Base-by-base conservation (phyloP, 2,888 invertebrate species). In the Rutpela maculata region DNA sequence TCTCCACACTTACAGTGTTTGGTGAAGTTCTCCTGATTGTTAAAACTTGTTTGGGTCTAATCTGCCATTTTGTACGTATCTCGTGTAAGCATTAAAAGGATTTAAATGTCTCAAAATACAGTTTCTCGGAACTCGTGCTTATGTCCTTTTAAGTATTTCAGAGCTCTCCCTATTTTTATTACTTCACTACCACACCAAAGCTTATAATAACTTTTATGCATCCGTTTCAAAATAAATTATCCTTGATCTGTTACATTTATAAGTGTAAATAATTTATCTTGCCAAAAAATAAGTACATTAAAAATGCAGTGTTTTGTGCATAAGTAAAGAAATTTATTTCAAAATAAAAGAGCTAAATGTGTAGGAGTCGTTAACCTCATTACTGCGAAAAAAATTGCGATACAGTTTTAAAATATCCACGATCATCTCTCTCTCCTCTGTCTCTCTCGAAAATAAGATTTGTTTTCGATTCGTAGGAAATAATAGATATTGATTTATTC, bases 261-360 rank as follows among this genome's bases (percentile, higher is more conserved):
- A 35, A 66, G 18, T 17, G 69, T 69, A 69, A 69, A 69, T 69
- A 57, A 69, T 69, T 69, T 19, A 19, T 31, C 26, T 57, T 69
- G 69, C 69, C 69, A 69, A 69, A 69, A 68, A 69, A 59, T 69
- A 26, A 57, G 35, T 26, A 31, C 57, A 57, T 62, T 56, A 18
- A 69, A 69, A 57, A 57, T 69, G 69, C 69, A 69, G 19, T 22
- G n/a, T 67, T 57, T 59, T 59, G 35, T 69, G 69, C 69, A 69
- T 57, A 22, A n/a, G 22, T 26, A 31, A 15, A 35, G 57, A 69
- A 57, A 69, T 69, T 22, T 69, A 31, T 69, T 69, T 59, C 57
- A 59, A 69, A 57, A 55, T 69, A 69, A 57, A 65, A n/a, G 18
- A 69, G 19, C 69, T 15, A 22, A 35, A 69, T 31, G 69, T 56